Evolutionary conservation across 2,113 vertebrate species (phyloP), one percentile per base, ranked within the genome.

Genomic region (Mus spicilegus): DNA sequence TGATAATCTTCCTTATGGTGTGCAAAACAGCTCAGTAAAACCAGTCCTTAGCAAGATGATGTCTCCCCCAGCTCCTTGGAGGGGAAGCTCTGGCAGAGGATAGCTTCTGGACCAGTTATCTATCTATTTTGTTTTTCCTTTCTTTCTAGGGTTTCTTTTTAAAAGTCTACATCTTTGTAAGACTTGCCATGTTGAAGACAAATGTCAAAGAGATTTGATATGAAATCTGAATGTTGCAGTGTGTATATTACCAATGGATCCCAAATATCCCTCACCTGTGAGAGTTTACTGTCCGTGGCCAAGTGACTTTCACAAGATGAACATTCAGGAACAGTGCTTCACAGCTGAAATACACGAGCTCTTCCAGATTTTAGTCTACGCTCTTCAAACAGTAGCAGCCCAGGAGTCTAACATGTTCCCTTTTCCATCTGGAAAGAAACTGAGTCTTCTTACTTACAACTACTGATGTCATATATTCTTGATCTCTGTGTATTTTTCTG

Each of bases 361-460:
- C 82, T 96, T 98, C 96, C 91, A 97, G 90, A 89, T 93, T 98
- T 98, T 70, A 97, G 78, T 91, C 63, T 80, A 69, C 51, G 42
- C 46, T 98, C 75, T 95, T 96, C 87, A 93, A 96, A 96, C 39
- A 95, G 87, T 78, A 97, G 65, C 54, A 89, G 58, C 30, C 89
- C 0, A 0, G 3, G 94, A 56, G 19, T 56, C 89, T 91, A 95
- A 42, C 96, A 54, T 51, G 42, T 93, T 90, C 95, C 28, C 78
- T 93, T 61, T 20, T 89, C 96, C 51, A 95, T 7, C 6, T 61
- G 46, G 75, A 95, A 89, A 92, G 13, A 94, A 90, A 85, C 67
- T 39, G 33, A 95, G 87, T 7, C 46, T 95, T 85, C 89, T 97
- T 82, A 58, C 81, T 95, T 96, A 91, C 70, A 94, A 69, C 33